Evolutionary conservation across 2,113 vertebrate genomes (phyloP), one percentile per base, ranked within the genome.

Genomic region (Pedionomus torquatus): DNA sequence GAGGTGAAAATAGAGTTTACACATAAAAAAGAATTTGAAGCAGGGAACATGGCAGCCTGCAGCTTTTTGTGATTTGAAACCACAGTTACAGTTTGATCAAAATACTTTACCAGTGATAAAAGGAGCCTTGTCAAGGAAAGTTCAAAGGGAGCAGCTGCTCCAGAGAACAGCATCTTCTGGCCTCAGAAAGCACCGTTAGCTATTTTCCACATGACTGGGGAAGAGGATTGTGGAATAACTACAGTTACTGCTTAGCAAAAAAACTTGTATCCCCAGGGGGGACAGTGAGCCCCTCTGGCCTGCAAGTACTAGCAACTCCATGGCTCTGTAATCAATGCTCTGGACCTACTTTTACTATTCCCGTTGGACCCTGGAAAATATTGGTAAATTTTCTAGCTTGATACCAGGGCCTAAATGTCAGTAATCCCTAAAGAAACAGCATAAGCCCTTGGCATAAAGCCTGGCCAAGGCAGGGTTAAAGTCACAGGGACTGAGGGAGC

Each of bases 51-150:
- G 39, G 69, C 65, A 94, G 84, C 82, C 79, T 66, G 61, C 24
- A 91, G 90, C 37, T 94, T 88, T 94, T 52, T 83, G 37, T 41
- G 52, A 52, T 86, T 89, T 84, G 87, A 91, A 78, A 93, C 69
- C 63, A 86, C 5, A 1, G 83, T 75, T 52, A 87, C 16, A 49
- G n/a, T 82, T 75, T 70, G 74, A 93, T 87, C 37, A 89, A 92
- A 91, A 87, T 66, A 48, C 49, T 91, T 81, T 46, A 54, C 48
- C 37, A 89, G 71, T 23, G 43, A 91, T 81, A 87, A 97, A 96
- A 87, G 52, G 17, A 95, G 71, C 57, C 64, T 70, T 90, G 60
- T 39, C 41, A 66, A 77, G 71, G 31, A 83, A 92, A 91, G 74
- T 52, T 92, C 79, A 90, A 66, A 96, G 87, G 37, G 5, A 94